Percentiles rank a stretch among this genome's conserved stretches.
Evolutionary conservation across 1,140 invertebrate species (phyloP).

Genomic region (Bemisia tabaci): DNA sequence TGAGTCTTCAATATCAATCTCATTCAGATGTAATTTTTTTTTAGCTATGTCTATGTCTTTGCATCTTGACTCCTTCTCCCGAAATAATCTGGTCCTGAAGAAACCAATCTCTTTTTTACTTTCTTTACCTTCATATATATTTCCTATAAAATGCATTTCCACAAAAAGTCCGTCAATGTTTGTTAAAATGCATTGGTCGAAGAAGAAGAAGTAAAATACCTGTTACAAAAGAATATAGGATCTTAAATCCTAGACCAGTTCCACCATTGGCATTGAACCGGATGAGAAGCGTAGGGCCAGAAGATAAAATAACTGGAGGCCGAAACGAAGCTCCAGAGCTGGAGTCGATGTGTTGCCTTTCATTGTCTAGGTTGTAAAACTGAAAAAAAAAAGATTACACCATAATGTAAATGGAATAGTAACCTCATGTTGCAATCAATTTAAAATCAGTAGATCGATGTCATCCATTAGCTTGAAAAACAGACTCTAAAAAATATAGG

Average conservation of each 20-base stretch:
- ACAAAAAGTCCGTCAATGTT: too few relatives aligned
- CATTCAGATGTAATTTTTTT: neutral
- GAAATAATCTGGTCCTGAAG: too few relatives aligned
- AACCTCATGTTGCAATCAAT: conserved; percentile 4
- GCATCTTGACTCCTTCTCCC: too few relatives aligned
- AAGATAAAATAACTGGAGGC: conserved; percentile 49
- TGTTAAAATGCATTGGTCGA: too few relatives aligned
- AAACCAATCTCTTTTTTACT: too few relatives aligned
- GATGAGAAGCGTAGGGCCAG: conserved; percentile 45
- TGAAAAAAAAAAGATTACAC: conserved; percentile 24
- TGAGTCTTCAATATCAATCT: too few relatives aligned
- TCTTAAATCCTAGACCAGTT: conserved; percentile 51
- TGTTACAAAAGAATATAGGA: conserved; percentile 43
- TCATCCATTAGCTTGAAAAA: too few relatives aligned
- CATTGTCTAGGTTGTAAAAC: conserved; percentile 56
- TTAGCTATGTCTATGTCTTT: neutral
- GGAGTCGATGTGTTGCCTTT: conserved; percentile 40
- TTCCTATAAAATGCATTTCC: too few relatives aligned
- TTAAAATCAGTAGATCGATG: too few relatives aligned
- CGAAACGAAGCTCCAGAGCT: conserved; percentile 51
- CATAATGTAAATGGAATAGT: conserved; percentile 1
- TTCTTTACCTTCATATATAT: too few relatives aligned
- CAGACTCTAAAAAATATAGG: too few relatives aligned
- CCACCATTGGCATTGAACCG: conserved; percentile 58
- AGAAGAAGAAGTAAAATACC: too few relatives aligned